Conservation (phyloP, 2,113 vertebrate species). For the Mixornis gularis region DNA sequence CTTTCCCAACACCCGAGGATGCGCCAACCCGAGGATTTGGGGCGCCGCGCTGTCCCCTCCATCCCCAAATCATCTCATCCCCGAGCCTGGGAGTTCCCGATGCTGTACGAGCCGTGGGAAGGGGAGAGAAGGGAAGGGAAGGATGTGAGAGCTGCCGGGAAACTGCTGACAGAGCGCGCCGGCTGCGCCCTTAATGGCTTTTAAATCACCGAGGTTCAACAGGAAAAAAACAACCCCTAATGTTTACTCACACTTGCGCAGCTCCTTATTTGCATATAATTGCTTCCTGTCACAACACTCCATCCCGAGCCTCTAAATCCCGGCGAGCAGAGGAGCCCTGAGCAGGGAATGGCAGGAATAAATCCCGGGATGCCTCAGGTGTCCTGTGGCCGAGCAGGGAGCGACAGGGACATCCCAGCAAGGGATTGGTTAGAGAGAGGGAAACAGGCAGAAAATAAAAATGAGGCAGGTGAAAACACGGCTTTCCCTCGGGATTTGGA, state of each 20-base stretch:
- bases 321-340: neutral
- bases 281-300: constrained; percentile 41
- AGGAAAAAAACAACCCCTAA: neutral
- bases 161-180: neutral
- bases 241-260: constrained; percentile 22
- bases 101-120: neutral
- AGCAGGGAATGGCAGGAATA: neutral
- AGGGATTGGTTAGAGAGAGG: neutral
- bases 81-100: rapidly evolving
- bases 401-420: neutral
- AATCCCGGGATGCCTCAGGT: neutral
- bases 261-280: constrained; percentile 52
- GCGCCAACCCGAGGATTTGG: rapidly evolving
- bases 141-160: neutral
- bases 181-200: constrained; percentile 4
- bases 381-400: neutral
- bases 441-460: neutral
- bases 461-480: neutral
- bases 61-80: rapidly evolving
- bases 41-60: neutral
- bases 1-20: too few species aligned
- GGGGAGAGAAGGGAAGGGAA: neutral
- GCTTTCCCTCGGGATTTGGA: rapidly evolving
- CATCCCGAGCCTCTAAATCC: neutral
- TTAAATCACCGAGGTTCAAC: constrained; percentile 37